These are phyloP conservation scores for Gallinago paraguaiae DNA, from an alignment of 2,113 vertebrate genomes.

Conservation along the genomic window DNA sequence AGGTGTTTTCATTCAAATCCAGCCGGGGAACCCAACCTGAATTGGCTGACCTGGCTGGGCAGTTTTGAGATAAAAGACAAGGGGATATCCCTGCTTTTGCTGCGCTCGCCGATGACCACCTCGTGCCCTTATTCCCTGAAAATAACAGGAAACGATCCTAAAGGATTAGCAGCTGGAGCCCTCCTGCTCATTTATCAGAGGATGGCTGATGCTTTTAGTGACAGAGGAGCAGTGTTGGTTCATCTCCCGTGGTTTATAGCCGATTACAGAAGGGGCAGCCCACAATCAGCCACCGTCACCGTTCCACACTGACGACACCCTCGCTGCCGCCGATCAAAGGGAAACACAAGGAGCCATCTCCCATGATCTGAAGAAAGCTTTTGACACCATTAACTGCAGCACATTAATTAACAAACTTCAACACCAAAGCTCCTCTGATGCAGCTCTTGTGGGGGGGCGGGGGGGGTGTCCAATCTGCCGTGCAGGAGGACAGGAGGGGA, in stretches of 20 bases:
- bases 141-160: not conserved
- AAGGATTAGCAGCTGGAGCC: not conserved
- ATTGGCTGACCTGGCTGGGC: not conserved
- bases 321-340: slow-evolving; percentile 9
- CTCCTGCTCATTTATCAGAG: not conserved
- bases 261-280: not conserved
- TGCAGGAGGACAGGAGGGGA: not conserved
- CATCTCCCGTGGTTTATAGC: not conserved
- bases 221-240: not conserved
- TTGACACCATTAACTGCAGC: slow-evolving; percentile 41
- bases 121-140: not conserved
- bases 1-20: not conserved
- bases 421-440: not conserved
- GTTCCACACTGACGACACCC: not conserved
- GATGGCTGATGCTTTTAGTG: not conserved
- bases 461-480: slow-evolving; percentile 12
- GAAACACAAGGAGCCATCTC: slow-evolving; percentile 1
- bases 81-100: not conserved
- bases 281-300: fast-evolving
- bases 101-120: not conserved
- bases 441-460: not conserved
- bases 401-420: slow-evolving; percentile 61
- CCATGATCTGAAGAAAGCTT: slow-evolving; percentile 39
- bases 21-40: not conserved
- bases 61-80: not conserved